Base-by-base conservation (phyloP, 1,140 invertebrate species). In the Palaemon carinicauda region DNA sequence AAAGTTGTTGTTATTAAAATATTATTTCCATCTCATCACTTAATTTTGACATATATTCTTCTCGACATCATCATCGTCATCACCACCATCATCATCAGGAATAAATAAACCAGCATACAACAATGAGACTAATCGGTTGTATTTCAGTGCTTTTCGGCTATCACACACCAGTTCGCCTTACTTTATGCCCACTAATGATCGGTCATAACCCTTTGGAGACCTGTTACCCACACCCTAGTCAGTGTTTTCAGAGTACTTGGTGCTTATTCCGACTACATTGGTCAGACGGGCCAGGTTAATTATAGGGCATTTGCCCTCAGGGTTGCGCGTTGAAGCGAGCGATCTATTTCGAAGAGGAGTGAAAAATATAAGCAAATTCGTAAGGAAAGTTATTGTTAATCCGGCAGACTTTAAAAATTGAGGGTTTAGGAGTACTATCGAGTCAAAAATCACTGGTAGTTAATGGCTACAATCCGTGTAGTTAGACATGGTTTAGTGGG, bases 141-240 rank as follows among this genome's bases (percentile, higher is more conserved):
- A 79, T 86, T 73, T 29, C 83, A 80, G 69, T 80, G 65, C 75
- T 71, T 77, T 86, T 86, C 83, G 83, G 17, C n/a, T 56, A 71
- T 80, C 79, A 78, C 83, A 69, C 83, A 60, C 73, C 83, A 21
- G 53, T 79, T 31, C 51, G 83, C 75, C 78, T 77, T 79, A 86
- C 56, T 86, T 86, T 86, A 86, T 86, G 83, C 50, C 77, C 54
- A n/a, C 75, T 86, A 86, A 86, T 86, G 83, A 86, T 74, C 65
- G 75, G 83, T 79, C 83, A 86, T 80, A 83, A 83, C 81, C 75
- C 75, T 83, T 41, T 33, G 81, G 12, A n/a, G 50, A 27, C 33
- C 75, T 69, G 83, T 29, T 78, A 79, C 75, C n/a, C 60, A 21
- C 52, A 51, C 83, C 4, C 24, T 41, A 12, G 41, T 41, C 41